Base-by-base conservation (phyloP, 2,888 invertebrate species). In the Caenorhabditis sp. region DNA sequence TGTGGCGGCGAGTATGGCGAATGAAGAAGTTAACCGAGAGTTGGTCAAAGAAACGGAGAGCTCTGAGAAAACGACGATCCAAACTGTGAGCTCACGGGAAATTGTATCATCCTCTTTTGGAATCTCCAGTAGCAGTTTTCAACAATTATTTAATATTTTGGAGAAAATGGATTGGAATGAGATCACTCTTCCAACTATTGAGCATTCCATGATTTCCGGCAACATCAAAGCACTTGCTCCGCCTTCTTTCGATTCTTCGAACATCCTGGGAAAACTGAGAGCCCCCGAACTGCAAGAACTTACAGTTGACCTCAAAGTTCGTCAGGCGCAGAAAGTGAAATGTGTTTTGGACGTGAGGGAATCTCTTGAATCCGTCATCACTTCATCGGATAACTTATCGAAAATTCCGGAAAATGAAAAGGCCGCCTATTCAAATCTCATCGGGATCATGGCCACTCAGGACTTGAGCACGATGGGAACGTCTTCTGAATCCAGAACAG, bases 121-220 rank as follows among this genome's bases (percentile, higher is more conserved):
- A 53, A 63, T 75, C 13, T 24, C 50, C 0, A 30, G 11, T 1
- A 46, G 45, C 8, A 22, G 37, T n/a, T 26, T 75, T n/a, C 46
- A 75, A 11, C 26, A 56, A 8, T 63, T 75, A 32, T 70, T 68
- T 24, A 37, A 70, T 6, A 24, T 63, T n/a, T 2, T 70, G 35
- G 75, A 75, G 13, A 56, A 70, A 15, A 53, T 53, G 17, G 75
- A 75, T 15, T 75, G 68, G 75, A 63, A 52, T 15, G 30, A 56
- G 20, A 46, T 75, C 6, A 55, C 13, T 20, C 46, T 75, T 6
- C 53, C 45, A 5, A 13, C 13, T 30, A 24, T 53, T 9, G 62
- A 63, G 24, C 58, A 70, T 43, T 27, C 50, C 2, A 37, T 27
- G 6, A 52, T 75, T 15, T 53, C 70, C n/a, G 48, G 32, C 22